Conservation (phyloP, 2,888 invertebrate species). For the Stenodera caucasica region DNA sequence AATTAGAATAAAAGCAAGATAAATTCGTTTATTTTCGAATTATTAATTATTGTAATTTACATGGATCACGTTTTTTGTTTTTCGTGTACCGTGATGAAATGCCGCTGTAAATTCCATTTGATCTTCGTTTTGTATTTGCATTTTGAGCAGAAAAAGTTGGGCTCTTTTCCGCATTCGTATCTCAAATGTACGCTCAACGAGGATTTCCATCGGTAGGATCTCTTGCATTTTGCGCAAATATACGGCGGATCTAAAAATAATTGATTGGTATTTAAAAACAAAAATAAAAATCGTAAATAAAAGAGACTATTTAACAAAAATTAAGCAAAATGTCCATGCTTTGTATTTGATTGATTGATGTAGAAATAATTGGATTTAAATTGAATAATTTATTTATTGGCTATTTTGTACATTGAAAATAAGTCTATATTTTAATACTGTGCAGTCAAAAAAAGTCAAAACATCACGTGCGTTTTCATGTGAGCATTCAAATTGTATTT, state of each 20-base stretch:
- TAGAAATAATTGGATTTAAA: neutral
- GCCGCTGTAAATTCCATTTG: slow-evolving; percentile 19
- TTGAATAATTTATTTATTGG: neutral
- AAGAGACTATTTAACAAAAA: neutral
- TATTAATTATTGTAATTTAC: no score
- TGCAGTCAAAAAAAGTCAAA: neutral
- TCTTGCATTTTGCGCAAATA: slow-evolving; percentile 32
- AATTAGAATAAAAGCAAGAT: no score
- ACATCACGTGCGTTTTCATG: slow-evolving; percentile 55
- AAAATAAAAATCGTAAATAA: neutral
- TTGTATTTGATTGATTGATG: no score
- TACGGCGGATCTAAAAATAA: slow-evolving; percentile 17
- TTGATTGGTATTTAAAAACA: neutral
- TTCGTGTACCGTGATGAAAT: neutral
- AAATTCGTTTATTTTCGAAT: no score
- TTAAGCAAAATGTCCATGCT: slow-evolving; percentile 3
- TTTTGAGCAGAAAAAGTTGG: slow-evolving; percentile 15
- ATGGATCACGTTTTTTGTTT: neutral
- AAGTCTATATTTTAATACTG: neutral
- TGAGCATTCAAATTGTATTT: slow-evolving; percentile 67
- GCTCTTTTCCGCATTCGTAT: slow-evolving; percentile 24
- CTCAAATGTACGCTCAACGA: slow-evolving; percentile 14
- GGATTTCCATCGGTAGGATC: slow-evolving; percentile 32
- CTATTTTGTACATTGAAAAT: neutral
- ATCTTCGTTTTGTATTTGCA: slow-evolving; percentile 21